phyloP scores from a whole-genome alignment of 2,113 vertebrate genomes.

The Dunckerocampus dactyliophorus region DNA sequence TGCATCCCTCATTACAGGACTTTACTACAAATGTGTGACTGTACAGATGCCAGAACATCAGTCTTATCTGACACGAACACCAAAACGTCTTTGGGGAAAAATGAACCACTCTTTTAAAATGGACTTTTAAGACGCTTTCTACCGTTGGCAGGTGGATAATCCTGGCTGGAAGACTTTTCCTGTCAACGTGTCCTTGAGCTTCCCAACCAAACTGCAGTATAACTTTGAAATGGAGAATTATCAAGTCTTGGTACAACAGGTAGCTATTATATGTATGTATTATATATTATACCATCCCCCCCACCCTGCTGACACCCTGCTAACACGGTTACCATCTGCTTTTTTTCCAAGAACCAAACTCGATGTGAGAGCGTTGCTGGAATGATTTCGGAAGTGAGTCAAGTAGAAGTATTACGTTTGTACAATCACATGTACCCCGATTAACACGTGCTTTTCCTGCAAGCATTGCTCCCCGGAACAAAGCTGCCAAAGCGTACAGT shows the following conservation, averaged over 20 bases:
- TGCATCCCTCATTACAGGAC: not conserved
- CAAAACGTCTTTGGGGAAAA: no score
- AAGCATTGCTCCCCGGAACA: conserved; percentile 37
- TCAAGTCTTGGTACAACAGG: conserved; percentile 34
- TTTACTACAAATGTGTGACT: not conserved
- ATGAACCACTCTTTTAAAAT: not conserved
- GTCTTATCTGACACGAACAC: no score
- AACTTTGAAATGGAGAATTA: conserved; percentile 51
- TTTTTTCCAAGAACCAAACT: conserved; percentile 44
- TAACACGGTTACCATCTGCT: not conserved
- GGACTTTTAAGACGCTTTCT: not conserved
- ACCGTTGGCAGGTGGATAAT: conserved; percentile 58
- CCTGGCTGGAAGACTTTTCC: conserved; percentile 53
- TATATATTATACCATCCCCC: not conserved
- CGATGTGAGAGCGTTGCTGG: conserved; percentile 15
- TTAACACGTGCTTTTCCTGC: not conserved
- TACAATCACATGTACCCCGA: not conserved
- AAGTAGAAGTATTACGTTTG: conserved; percentile 4
- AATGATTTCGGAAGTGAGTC: conserved; percentile 29
- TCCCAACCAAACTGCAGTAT: conserved; percentile 48
- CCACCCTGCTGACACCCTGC: not conserved
- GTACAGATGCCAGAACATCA: not conserved
- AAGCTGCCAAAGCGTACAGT: conserved; percentile 18
- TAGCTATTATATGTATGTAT: no score
- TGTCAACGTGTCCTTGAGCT: conserved; percentile 42